Evolutionary conservation across 92 coral and sea anemone genomes (phyloP).

Genomic region (Zoanthus gigantus): DNA sequence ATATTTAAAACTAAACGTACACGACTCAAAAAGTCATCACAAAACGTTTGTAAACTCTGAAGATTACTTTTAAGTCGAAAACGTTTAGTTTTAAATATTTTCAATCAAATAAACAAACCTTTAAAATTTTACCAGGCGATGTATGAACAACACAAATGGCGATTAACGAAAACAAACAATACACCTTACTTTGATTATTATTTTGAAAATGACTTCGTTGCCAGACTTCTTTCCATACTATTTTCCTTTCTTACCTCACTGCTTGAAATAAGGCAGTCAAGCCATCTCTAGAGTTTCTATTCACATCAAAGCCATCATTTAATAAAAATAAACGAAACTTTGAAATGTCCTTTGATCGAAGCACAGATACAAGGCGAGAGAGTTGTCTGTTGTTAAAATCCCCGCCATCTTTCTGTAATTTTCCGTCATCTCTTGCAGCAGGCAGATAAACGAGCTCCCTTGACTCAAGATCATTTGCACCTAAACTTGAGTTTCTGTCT

Average conservation of each 20-base stretch:
- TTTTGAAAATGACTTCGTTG: not conserved
- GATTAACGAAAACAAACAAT: not conserved
- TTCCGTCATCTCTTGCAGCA: not conserved
- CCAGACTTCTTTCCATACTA: not conserved
- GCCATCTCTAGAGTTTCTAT: not conserved
- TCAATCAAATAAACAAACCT: too few species aligned
- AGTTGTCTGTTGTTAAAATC: not conserved
- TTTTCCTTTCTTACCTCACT: not conserved
- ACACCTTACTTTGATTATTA: not conserved
- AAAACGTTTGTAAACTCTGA: too few species aligned
- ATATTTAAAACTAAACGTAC: too few species aligned
- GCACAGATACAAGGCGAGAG: not conserved
- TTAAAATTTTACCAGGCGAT: not conserved
- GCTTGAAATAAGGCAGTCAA: not conserved
- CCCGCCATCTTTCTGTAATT: not conserved
- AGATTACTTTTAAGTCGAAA: too few species aligned
- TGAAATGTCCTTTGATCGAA: not conserved
- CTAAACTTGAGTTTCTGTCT: not conserved
- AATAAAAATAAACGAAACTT: not conserved
- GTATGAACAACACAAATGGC: not conserved
- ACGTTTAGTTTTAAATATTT: too few species aligned
- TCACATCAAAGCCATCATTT: not conserved
- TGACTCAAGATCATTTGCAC: not conserved
- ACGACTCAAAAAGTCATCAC: too few species aligned
- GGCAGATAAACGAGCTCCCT: not conserved